Evolutionary conservation across 1,140 invertebrate species (phyloP), one percentile per base, ranked within the genome.

Genomic region (Megathymus violae): DNA sequence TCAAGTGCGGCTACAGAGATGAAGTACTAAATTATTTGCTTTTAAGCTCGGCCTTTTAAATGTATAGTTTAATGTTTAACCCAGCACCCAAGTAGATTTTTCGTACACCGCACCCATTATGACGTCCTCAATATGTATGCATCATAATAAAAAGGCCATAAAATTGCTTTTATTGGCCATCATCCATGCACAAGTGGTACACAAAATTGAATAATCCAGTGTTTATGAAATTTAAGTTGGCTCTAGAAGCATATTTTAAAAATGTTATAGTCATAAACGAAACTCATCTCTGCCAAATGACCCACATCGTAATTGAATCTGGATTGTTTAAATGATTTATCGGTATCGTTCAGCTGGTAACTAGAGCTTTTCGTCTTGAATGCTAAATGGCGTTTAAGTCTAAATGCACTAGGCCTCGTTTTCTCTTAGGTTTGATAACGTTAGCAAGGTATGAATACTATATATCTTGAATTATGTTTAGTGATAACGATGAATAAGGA

Each of bases 171-270:
- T 88, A 89, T 89, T 87, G 87, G 84, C 85, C 74, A 82, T 85
- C 80, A 84, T 87, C 87, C 82, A 85, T 74, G 82, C 79, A 79
- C 66, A 80, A 87, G 78, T 83, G 78, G 74, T 74, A 76, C 68
- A 82, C 76, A 82, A 82, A 85, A 89, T 88, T 85, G 81, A 88
- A 85, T 88, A 81, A 86, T 82, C 73, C 79, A 78, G 47, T 89
- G 83, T 85, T 88, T 89, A 89, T 88, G 87, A 85, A 89, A 84
- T 88, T 85, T 82, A 77, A 84, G 77, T 85, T 88, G 85, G 85
- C 85, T 78, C 64, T 58, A 68, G 70, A 69, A 75, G 69, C 74
- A 74, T 82, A 82, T 78, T 88, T 81, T 84, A 74, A 83, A 82
- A 81, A 69, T 78, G 76, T 82, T 77, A 76, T 64, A 74, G 67